Evolutionary conservation across 2,113 vertebrate species (phyloP).

Genomic region (Sapayoa aenigma): DNA sequence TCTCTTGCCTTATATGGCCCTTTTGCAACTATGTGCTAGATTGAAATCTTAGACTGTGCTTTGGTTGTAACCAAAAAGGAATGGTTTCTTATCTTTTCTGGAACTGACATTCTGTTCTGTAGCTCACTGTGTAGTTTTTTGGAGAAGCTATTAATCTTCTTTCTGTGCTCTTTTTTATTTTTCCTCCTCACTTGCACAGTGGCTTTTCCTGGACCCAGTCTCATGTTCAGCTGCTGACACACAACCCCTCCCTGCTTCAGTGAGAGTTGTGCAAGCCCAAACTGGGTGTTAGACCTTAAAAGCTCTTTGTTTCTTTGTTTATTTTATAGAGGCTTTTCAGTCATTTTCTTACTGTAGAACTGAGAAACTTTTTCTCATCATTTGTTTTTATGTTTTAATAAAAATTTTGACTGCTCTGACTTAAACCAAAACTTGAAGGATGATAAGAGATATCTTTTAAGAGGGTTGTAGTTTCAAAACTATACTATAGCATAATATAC

Average conservation of each 20-base stretch:
- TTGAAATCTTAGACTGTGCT: not conserved
- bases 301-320: not conserved
- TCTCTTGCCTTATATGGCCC: not conserved
- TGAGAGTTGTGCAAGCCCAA: not conserved
- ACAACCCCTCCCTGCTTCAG: not conserved
- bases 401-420: not conserved
- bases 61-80: slow-evolving; percentile 6
- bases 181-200: not conserved
- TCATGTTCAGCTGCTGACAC: not conserved
- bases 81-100: slow-evolving; percentile 41
- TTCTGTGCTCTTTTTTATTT: not conserved
- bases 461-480: not conserved
- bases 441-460: not conserved
- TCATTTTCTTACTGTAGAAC: not conserved
- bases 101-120: not conserved
- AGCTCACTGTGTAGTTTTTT: not conserved
- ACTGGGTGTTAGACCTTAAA: not conserved
- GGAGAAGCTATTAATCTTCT: not conserved
- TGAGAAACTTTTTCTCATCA: not conserved
- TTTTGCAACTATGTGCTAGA: not conserved
- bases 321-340: not conserved
- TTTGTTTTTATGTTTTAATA: not conserved
- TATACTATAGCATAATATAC: not conserved
- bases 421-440: not conserved
- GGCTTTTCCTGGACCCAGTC: not conserved